Evolutionary conservation across 2,888 invertebrate species (phyloP).

Genomic region (Ophion costatus): DNA sequence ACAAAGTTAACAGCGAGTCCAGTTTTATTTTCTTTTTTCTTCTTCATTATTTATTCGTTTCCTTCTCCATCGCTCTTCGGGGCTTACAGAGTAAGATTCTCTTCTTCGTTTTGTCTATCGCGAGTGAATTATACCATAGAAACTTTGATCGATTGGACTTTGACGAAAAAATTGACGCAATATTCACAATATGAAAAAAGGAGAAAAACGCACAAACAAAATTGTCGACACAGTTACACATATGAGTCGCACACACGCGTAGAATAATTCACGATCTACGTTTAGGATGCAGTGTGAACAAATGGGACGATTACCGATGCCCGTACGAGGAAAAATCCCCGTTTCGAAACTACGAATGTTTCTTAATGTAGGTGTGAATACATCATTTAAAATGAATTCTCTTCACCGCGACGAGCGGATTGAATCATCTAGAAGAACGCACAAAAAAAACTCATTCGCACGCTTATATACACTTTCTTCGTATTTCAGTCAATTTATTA

Average conservation of each 20-base stretch:
- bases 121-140: conserved; percentile 24
- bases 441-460: conserved; percentile 52
- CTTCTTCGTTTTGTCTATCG: conserved; percentile 25
- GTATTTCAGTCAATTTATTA: conserved; percentile 69
- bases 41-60: conserved; percentile 48
- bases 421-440: conserved; percentile 19
- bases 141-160: conserved; percentile 59
- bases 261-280: conserved; percentile 47
- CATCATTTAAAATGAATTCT: conserved; percentile 27
- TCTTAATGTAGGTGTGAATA: not conserved
- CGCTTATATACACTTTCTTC: conserved; percentile 55
- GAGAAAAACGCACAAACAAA: conserved; percentile 49
- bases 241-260: conserved; percentile 50
- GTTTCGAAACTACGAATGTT: no score
- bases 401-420: conserved; percentile 20
- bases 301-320: conserved; percentile 45
- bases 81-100: conserved; percentile 43
- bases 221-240: conserved; percentile 44
- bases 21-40: conserved; percentile 44
- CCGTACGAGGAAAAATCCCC: not conserved
- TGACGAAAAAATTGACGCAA: conserved; percentile 55
- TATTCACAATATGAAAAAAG: conserved; percentile 34
- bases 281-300: conserved; percentile 44
- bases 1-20: conserved; percentile 41
- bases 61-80: conserved; percentile 20